Conservation (phyloP, 2,888 invertebrate genomes). For the Osmoderma eremita region DNA sequence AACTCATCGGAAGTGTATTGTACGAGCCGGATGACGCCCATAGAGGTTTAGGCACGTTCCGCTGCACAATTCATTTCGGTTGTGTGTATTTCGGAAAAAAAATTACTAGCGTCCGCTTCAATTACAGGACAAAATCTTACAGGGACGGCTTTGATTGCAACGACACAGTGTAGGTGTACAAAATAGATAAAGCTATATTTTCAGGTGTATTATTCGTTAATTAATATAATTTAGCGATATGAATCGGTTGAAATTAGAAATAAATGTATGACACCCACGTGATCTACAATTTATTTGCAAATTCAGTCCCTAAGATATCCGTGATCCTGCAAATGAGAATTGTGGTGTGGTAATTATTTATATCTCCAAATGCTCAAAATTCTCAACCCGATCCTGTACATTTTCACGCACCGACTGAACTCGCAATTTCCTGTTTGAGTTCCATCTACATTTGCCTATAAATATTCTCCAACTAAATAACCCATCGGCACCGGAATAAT, state of each 20-base stretch:
- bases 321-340: too few relatives aligned
- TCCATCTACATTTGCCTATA: slow-evolving; percentile 46
- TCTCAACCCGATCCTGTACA: slow-evolving; percentile 24
- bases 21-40: slow-evolving; percentile 49
- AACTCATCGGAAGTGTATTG: slow-evolving; percentile 57
- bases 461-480: slow-evolving; percentile 45
- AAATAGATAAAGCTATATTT: too few relatives aligned
- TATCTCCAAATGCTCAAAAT: too few relatives aligned
- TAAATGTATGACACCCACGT: too few relatives aligned
- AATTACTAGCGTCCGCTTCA: slow-evolving; percentile 26
- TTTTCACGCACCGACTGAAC: slow-evolving; percentile 40
- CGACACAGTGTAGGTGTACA: too few relatives aligned
- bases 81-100: slow-evolving; percentile 34
- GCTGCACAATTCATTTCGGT: slow-evolving; percentile 55
- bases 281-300: too few relatives aligned
- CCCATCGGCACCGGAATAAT: slow-evolving; percentile 40
- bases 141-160: slow-evolving; percentile 6
- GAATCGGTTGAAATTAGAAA: too few relatives aligned
- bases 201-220: too few relatives aligned
- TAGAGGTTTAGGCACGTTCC: slow-evolving; percentile 55
- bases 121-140: slow-evolving; percentile 28
- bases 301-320: too few relatives aligned
- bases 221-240: too few relatives aligned
- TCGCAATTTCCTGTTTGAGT: slow-evolving; percentile 54
- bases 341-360: too few relatives aligned